A percentile compares a stretch with the other conserved stretches of the same genome.
Evolutionary conservation across 2,113 vertebrate species (phyloP).

Genomic region (Perognathus longimembris): DNA sequence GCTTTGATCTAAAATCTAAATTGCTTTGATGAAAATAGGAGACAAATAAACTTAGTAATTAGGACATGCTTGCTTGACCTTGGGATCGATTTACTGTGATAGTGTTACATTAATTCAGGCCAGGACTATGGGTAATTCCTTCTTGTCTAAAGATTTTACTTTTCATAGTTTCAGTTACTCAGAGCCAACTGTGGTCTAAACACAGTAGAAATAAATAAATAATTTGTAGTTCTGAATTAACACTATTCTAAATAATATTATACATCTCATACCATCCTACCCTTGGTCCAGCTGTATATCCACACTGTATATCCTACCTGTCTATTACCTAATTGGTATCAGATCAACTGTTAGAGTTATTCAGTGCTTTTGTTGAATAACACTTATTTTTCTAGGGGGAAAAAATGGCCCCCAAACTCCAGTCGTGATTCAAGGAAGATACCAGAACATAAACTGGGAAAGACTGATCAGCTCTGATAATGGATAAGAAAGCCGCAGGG

Average conservation of each 20-base stretch:
- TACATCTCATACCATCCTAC: not conserved
- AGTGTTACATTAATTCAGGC: not conserved
- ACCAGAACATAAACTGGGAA: too few species aligned
- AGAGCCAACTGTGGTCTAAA: not conserved
- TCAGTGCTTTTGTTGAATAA: not conserved
- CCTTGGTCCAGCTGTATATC: not conserved
- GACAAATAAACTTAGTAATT: conserved; percentile 24
- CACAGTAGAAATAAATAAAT: not conserved
- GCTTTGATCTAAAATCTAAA: not conserved
- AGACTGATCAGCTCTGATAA: not conserved
- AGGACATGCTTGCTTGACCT: not conserved
- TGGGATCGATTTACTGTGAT: conserved; percentile 3
- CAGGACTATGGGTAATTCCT: not conserved
- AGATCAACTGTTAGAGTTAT: not conserved
- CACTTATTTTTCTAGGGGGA: not conserved
- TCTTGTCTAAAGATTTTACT: not conserved
- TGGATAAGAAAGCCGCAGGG: not conserved
- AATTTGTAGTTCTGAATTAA: not conserved
- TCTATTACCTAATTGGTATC: not conserved
- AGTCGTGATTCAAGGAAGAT: not conserved
- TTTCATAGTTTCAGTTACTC: not conserved
- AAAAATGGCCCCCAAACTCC: not conserved
- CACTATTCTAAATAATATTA: not conserved
- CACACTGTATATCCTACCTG: not conserved
- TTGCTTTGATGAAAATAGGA: conserved; percentile 29